A percentile compares a stretch with the other conserved stretches of the same genome.
Conservation (phyloP, 1,140 invertebrate species). For the Helicoverpa zea region DNA sequence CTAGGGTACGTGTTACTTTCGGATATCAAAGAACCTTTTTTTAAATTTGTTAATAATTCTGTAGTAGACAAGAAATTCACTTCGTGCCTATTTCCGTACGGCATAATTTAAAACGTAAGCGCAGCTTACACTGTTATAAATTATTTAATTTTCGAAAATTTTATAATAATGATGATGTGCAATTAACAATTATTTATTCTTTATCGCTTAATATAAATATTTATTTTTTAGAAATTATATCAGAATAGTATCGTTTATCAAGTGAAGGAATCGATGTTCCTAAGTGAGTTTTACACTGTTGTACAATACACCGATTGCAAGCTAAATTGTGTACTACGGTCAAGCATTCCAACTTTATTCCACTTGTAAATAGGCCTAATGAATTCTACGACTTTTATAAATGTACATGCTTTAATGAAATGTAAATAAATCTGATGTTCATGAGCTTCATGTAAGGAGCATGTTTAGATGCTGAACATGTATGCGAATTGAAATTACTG, state of each 20-base stretch:
- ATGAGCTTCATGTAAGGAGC: slow-evolving; percentile 69
- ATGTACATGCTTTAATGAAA: slow-evolving; percentile 81
- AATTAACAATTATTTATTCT: slow-evolving; percentile 84
- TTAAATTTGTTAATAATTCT: slow-evolving; percentile 51
- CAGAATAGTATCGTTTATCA: slow-evolving; percentile 71
- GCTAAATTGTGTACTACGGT: slow-evolving; percentile 78
- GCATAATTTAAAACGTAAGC: slow-evolving; percentile 68
- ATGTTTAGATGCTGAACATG: slow-evolving; percentile 68
- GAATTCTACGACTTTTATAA: slow-evolving; percentile 75
- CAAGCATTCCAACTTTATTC: slow-evolving; percentile 86
- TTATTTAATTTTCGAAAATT: slow-evolving; percentile 78
- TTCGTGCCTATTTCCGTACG: slow-evolving; percentile 67
- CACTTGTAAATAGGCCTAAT: slow-evolving; percentile 86
- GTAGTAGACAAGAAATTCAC: slow-evolving; percentile 59
- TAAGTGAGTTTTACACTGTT: slow-evolving; percentile 76
- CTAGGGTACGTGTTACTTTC: slow-evolving; percentile 71
- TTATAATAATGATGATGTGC: slow-evolving; percentile 78
- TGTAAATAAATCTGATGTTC: slow-evolving; percentile 80
- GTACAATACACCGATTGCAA: slow-evolving; percentile 75
- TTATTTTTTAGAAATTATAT: slow-evolving; percentile 84
- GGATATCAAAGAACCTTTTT: slow-evolving; percentile 57
- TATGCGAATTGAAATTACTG: slow-evolving; percentile 72
- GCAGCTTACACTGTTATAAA: slow-evolving; percentile 69
- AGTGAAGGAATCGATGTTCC: slow-evolving; percentile 82
- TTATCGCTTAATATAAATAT: slow-evolving; percentile 82